phyloP scores from a whole-genome alignment of 2,797 vertebrate species.

The Urocyon cinereoargenteus region DNA sequence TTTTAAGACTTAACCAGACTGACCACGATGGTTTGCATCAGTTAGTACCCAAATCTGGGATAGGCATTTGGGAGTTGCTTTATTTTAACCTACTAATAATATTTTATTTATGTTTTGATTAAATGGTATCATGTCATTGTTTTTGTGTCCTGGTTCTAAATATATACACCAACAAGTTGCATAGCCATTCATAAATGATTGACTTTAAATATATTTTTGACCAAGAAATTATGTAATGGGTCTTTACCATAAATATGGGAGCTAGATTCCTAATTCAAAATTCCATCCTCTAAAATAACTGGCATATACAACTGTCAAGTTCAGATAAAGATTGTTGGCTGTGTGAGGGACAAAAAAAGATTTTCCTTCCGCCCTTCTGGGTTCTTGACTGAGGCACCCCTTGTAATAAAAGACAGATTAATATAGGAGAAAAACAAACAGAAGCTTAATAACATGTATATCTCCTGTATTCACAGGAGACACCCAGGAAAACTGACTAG shows the following conservation, averaged over 20 bases:
- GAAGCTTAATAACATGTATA: neutral
- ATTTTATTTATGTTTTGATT: slow-evolving; percentile 79
- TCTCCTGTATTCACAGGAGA: neutral
- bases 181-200: slow-evolving; percentile 35
- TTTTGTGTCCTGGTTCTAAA: slow-evolving; percentile 75
- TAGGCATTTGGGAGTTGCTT: slow-evolving; percentile 47
- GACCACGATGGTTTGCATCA: slow-evolving; percentile 79
- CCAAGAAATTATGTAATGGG: slow-evolving; percentile 42
- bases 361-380: neutral
- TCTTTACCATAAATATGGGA: slow-evolving; percentile 65
- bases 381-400: neutral
- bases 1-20: slow-evolving; percentile 74
- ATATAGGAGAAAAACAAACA: neutral
- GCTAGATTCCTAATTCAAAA: slow-evolving; percentile 69
- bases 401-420: neutral
- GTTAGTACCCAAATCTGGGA: slow-evolving; percentile 73
- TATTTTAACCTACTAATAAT: slow-evolving; percentile 79
- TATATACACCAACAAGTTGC: slow-evolving; percentile 43
- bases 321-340: slow-evolving; percentile 1
- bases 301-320: neutral
- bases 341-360: neutral
- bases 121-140: slow-evolving; percentile 72
- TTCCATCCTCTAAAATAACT: slow-evolving; percentile 26
- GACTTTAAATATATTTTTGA: slow-evolving; percentile 72
- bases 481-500: neutral